These are phyloP conservation scores for Emesis furor DNA, from an alignment of 2,888 invertebrate genomes.

Conservation along the genomic window DNA sequence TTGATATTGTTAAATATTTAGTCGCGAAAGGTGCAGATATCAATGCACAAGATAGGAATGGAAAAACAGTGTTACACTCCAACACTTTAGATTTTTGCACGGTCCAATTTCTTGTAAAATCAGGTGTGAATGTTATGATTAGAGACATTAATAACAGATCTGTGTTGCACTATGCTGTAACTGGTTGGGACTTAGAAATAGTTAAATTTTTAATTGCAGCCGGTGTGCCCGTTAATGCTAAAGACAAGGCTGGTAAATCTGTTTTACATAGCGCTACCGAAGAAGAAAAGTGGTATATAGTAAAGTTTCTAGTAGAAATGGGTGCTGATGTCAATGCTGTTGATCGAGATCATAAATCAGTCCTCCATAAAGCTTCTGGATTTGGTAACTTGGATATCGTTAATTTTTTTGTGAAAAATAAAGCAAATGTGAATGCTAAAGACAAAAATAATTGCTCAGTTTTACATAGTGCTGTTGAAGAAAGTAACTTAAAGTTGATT, in stretches of 20 bases:
- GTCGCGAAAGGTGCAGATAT: not conserved
- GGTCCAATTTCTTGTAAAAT: not conserved
- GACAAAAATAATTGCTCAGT: constrained; percentile 27
- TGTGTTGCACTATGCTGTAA: constrained; percentile 5
- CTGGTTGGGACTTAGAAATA: not conserved
- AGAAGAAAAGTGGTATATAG: not conserved
- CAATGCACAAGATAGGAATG: not conserved
- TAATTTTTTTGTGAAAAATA: not conserved
- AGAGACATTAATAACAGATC: not conserved
- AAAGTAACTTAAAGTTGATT: not conserved
- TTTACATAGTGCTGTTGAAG: constrained; percentile 27
- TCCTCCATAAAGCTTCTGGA: not conserved
- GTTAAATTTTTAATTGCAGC: not conserved
- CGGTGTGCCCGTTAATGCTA: not conserved
- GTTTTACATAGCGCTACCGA: not conserved
- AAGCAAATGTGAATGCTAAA: not conserved
- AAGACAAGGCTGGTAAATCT: constrained; percentile 65
- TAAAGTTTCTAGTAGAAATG: not conserved
- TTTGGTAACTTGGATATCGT: not conserved
- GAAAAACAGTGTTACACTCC: not conserved
- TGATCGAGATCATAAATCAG: not conserved
- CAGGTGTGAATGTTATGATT: not conserved
- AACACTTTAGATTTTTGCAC: not conserved
- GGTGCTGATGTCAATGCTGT: not conserved
- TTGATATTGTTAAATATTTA: not conserved